Percentiles rank a stretch among this genome's conserved stretches.
Conservation (phyloP, 2,797 vertebrate species). For the Poecile montanus region DNA sequence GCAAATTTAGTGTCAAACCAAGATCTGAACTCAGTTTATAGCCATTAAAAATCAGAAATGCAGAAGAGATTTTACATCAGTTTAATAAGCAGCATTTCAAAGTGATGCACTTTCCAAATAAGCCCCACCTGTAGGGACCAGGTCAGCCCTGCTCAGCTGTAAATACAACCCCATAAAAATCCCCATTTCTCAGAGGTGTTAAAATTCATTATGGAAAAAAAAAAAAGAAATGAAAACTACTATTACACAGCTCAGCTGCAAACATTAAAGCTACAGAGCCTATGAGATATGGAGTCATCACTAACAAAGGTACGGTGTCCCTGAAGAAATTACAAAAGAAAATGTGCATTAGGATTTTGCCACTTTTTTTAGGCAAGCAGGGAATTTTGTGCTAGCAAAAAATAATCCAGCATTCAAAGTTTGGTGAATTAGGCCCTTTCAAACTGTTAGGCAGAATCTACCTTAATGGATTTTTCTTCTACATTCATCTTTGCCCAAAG, state of each 20-base stretch:
- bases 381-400: slow-evolving; percentile 14
- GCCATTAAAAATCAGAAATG: not conserved
- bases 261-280: not conserved
- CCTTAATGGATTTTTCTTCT: slow-evolving; percentile 51
- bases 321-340: slow-evolving; percentile 1
- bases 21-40: not conserved
- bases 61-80: not conserved
- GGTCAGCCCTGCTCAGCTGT: not conserved
- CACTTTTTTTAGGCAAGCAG: not conserved
- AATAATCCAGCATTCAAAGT: slow-evolving; percentile 46
- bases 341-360: not conserved
- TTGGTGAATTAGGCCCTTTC: slow-evolving; percentile 43
- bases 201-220: not conserved
- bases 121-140: not conserved
- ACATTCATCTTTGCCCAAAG: slow-evolving; percentile 43
- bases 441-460: slow-evolving; percentile 39
- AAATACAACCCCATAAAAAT: not conserved
- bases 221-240: not conserved
- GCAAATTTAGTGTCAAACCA: not conserved
- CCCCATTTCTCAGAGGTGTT: not conserved
- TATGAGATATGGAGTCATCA: not conserved
- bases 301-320: not conserved
- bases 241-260: not conserved
- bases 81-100: not conserved
- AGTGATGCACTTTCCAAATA: not conserved